Evolutionary conservation across 2,888 invertebrate species (phyloP).

Genomic region (Hetaerina titia): DNA sequence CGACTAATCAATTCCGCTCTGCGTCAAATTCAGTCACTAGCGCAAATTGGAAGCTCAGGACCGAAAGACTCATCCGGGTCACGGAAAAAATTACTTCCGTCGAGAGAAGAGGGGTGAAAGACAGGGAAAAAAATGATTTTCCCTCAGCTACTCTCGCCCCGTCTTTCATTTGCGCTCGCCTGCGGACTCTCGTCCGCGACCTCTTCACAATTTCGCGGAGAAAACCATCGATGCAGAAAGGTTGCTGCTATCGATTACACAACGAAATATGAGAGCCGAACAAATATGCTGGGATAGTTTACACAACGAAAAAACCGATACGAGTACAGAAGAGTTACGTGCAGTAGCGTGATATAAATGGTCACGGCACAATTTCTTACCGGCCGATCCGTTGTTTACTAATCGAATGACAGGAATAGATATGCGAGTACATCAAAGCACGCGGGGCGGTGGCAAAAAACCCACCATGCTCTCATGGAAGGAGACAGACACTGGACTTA

Average conservation of each 20-base stretch:
- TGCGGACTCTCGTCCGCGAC: not conserved
- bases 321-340: too few relatives aligned
- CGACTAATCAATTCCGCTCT: not conserved
- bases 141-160: not conserved
- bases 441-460: not conserved
- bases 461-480: not conserved
- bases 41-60: not conserved
- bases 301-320: not conserved
- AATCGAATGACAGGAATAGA: too few relatives aligned
- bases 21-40: not conserved
- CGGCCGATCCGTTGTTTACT: too few relatives aligned
- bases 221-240: not conserved
- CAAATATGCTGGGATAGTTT: not conserved
- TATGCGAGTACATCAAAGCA: too few relatives aligned
- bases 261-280: not conserved
- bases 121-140: not conserved
- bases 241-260: not conserved
- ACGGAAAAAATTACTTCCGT: not conserved
- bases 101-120: too few relatives aligned
- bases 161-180: not conserved
- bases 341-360: too few relatives aligned
- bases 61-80: conserved; percentile 8
- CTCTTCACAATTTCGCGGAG: not conserved
- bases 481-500: not conserved
- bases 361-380: too few relatives aligned